Base-by-base conservation (phyloP, 92 coral and sea anemone genomes). In the Palythoa heliodiscus region DNA sequence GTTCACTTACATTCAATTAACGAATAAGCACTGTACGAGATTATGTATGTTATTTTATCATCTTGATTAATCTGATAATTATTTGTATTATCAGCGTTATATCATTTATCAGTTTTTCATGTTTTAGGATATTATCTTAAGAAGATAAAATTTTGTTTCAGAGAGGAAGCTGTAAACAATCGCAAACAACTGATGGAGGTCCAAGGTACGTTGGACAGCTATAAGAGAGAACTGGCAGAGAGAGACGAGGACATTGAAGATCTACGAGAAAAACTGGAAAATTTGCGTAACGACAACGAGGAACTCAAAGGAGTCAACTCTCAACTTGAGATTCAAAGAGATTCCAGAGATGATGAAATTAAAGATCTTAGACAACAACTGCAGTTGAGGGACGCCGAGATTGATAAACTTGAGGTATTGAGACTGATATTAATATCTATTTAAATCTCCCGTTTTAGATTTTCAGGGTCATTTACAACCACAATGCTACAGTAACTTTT, bases 191-290 rank as follows among this genome's bases (percentile, higher is more conserved):
- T 90, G 50, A 89, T 86, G 87, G 92, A 94, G 53, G 81, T 76
- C 70, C 95, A 90, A 69, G 98, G 94, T 3, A 88, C 90, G 52
- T 86, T 86, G 9, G 98, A 92, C 35, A 75, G 91, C 20, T 88
- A 86, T 80, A 90, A 75, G 80, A 88, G 86, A 29, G 92, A 92
- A 47, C 40, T 90, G 57, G 93, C 88, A 7, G 89, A 88, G 29
- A 94, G 91, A 55, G 88, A 94, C 74, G 89, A 88, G 82, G 87
- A 76, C 77, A 88, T 94, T 67, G 90, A 90, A n/a, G 92, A 92
- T 20, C 82, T 94, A 0, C 82, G 83, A n/a, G 88, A 63, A 50
- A 90, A 83, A 78, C 76, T 94, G 61, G 72, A 87, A 48, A 89
- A 90, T 40, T 87, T 94, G 37, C 81, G 78, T 29, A 75, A 82